Evolutionary conservation across 1,140 invertebrate genomes (phyloP).

Genomic region (Penaeus indicus): DNA sequence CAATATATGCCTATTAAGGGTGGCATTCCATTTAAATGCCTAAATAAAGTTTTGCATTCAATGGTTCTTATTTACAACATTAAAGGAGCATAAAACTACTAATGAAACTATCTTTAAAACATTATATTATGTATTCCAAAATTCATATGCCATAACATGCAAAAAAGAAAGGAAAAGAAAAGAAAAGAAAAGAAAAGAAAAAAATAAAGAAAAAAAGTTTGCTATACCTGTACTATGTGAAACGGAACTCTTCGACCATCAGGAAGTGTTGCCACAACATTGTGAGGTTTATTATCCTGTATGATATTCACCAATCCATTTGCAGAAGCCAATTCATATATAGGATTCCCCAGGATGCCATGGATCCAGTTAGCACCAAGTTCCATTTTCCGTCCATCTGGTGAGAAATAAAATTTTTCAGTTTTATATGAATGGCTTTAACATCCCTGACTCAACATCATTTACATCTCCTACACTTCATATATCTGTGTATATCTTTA

Average conservation of each 20-base stretch:
- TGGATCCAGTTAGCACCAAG: slow-evolving; percentile 95
- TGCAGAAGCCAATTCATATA: slow-evolving; percentile 87
- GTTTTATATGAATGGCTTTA: not conserved
- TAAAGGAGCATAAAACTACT: no score
- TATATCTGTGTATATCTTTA: no score
- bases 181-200: not conserved
- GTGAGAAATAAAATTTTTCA: slow-evolving; percentile 37
- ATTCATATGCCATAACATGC: not conserved
- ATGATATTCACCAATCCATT: slow-evolving; percentile 86
- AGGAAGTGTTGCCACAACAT: slow-evolving; percentile 87
- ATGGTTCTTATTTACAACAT: no score
- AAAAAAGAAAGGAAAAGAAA: not conserved
- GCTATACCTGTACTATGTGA: slow-evolving; percentile 77
- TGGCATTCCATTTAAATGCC: no score
- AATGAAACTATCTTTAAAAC: no score
- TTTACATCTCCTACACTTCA: not conserved
- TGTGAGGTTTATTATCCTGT: slow-evolving; percentile 81
- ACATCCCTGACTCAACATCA: not conserved
- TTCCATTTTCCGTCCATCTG: slow-evolving; percentile 79
- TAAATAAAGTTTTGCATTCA: no score
- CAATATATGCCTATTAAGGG: not conserved
- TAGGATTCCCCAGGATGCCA: slow-evolving; percentile 86
- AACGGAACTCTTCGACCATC: slow-evolving; percentile 88
- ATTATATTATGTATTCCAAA: no score
- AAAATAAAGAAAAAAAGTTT: not conserved